Base-by-base conservation (phyloP, 1,140 invertebrate species). In the Orchestia grillus region DNA sequence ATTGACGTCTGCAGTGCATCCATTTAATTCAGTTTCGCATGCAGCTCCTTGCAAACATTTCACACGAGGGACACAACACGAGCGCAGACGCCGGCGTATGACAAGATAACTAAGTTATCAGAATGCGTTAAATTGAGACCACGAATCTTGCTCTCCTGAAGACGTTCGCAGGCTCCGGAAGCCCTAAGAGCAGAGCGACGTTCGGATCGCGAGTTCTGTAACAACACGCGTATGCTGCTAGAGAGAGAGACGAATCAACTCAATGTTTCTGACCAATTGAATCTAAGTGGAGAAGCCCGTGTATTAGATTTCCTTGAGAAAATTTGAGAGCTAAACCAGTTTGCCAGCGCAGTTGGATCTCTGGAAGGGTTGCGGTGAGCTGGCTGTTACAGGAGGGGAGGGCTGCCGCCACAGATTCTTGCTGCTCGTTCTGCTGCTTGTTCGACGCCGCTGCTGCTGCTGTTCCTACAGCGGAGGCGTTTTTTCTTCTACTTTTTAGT, bases 291-390 rank as follows among this genome's bases (percentile, higher is more conserved):
- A 94, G 92, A 94, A 44, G 92, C 92, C 92, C 44, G 43, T 45
- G 92, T 94, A 94, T 94, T 94, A 47, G 92, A 94, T 94, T 94
- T 94, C 92, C 92, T 94, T 94, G 92, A 94, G 92, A 94, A 94
- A 94, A 94, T 94, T 94, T 94, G 92, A 94, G 44, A 94, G 92
- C 92, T 94, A 94, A 94, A 94, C 92, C 92, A 45, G 92, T 94
- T 94, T 94, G 44, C 15, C 92, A 42, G 92, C 43, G 19, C 41
- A 47, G 92, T 94, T 94, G 43, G 43, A 42, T 45, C 43, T 44
- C 43, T 45, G 92, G 92, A 94, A 94, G 92, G 92, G 92, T 94
- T 94, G 92, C 44, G 40, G 92, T 44, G 92, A 94, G 47, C 44
- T 40, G 44, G 47, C 8, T 45, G 28, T 77, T 77, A 28, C 92